These are phyloP conservation scores for Parapristionchus giblindavisi DNA, from an alignment of 2,888 invertebrate genomes.

Conservation along the genomic window DNA sequence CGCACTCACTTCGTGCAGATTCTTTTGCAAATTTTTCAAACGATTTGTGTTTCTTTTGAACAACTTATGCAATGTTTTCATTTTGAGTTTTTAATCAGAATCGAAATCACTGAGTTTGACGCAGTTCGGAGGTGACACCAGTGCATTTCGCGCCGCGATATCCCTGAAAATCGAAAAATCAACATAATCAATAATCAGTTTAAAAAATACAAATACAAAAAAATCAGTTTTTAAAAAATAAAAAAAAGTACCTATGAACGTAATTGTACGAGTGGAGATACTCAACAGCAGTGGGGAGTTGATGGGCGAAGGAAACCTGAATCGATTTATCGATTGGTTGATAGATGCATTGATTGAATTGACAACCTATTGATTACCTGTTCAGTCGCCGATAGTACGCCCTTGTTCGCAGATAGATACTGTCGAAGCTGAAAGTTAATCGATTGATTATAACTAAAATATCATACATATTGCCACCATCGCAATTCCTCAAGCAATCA, in stretches of 20 bases:
- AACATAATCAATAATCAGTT: not conserved
- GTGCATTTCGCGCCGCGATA: constrained; percentile 95
- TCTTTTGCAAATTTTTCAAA: no score
- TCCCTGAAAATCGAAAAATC: constrained; percentile 76
- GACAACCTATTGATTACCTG: no score
- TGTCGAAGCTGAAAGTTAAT: constrained; percentile 83
- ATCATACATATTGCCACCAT: no score
- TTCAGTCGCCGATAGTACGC: constrained; percentile 74
- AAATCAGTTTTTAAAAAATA: no score
- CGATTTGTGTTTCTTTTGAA: no score
- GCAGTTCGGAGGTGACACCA: constrained; percentile 89
- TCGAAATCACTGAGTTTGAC: constrained; percentile 98
- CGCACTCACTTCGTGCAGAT: no score
- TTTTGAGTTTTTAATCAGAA: no score
- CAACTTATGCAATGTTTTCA: no score
- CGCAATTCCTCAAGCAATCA: not conserved
- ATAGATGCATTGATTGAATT: no score
- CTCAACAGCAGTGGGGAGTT: constrained; percentile 45
- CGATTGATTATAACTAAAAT: not conserved
- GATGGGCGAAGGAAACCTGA: constrained; percentile 49
- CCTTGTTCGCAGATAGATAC: constrained; percentile 88
- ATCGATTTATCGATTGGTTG: not conserved
- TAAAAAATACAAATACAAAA: no score
- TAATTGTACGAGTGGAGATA: constrained; percentile 70
- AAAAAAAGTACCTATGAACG: constrained; percentile 46